Evolutionary conservation across 2,797 vertebrate genomes (phyloP).

Genomic region (Enteromius argenteus): DNA sequence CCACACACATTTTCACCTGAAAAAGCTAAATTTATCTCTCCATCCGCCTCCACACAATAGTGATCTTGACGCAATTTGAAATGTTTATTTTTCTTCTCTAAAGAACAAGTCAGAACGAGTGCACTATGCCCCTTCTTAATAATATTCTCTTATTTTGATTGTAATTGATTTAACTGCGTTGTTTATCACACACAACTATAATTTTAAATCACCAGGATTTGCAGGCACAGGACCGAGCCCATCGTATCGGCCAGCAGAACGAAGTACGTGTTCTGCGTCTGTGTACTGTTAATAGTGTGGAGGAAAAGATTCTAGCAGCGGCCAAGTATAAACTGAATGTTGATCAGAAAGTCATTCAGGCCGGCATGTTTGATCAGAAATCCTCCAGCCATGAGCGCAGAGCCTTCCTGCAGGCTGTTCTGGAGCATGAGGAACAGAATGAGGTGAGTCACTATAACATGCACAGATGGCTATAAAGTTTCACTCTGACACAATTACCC

Average conservation of each 20-base stretch:
- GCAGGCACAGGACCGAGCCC: conserved; percentile 95
- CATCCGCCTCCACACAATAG: not conserved
- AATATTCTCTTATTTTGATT: not conserved
- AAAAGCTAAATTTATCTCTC: not conserved
- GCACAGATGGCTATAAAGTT: not conserved
- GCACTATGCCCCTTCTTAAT: not conserved
- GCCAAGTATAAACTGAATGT: conserved; percentile 98
- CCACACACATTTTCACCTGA: not conserved
- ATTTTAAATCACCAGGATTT: conserved; percentile 82
- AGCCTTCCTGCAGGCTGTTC: conserved; percentile 92
- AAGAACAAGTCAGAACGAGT: not conserved
- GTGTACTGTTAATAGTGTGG: conserved; percentile 96
- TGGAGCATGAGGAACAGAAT: conserved; percentile 96
- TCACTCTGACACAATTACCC: not conserved
- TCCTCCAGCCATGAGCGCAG: conserved; percentile 95
- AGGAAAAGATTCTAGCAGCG: conserved; percentile 95
- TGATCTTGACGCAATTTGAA: not conserved
- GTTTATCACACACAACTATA: not conserved
- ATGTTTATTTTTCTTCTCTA: not conserved
- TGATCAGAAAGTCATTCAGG: conserved; percentile 98
- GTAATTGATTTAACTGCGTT: not conserved
- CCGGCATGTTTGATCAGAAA: conserved; percentile 98
- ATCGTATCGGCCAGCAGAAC: conserved; percentile 95
- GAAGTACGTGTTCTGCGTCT: conserved; percentile 94
- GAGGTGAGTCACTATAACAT: conserved; percentile 78